Percentiles rank a stretch among this genome's conserved stretches.
These are phyloP conservation scores for Bradypus variegatus DNA, from an alignment of 2,797 vertebrate species.

Conservation along the genomic window DNA sequence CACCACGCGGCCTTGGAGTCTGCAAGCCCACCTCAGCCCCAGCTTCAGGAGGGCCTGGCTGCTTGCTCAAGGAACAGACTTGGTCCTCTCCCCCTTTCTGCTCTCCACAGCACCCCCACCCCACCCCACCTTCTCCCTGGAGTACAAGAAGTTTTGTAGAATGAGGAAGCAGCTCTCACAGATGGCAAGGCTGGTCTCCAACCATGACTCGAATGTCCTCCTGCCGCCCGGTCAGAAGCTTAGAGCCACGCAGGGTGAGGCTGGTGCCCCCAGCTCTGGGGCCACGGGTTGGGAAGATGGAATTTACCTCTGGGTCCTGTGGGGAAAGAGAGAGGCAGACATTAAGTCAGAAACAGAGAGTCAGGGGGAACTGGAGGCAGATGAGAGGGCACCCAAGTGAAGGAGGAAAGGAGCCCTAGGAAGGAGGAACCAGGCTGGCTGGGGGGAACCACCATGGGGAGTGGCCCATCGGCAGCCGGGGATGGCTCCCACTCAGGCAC, in stretches of 20 bases:
- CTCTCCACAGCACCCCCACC: neutral
- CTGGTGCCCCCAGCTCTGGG: slow-evolving; percentile 90
- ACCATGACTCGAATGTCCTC: slow-evolving; percentile 83
- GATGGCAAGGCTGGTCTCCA: slow-evolving; percentile 84
- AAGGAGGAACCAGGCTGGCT: neutral
- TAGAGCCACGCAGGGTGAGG: slow-evolving; percentile 84
- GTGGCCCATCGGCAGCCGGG: neutral
- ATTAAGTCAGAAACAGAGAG: neutral
- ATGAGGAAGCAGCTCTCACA: slow-evolving; percentile 77
- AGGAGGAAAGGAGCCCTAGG: neutral
- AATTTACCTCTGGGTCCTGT: slow-evolving; percentile 87
- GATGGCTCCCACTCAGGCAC: slow-evolving; percentile 66
- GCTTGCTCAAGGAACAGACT: neutral
- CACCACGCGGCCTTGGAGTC: neutral
- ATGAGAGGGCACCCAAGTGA: neutral
- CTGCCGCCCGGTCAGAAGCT: slow-evolving; percentile 85
- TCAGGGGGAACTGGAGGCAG: neutral
- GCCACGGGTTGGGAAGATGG: slow-evolving; percentile 84
- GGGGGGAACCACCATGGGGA: neutral
- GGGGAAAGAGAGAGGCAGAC: neutral
- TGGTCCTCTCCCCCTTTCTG: no score
- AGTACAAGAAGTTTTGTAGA: neutral
- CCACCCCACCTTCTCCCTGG: neutral
- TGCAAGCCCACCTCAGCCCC: neutral
- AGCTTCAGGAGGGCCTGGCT: neutral